phyloP scores from a whole-genome alignment of 2,113 vertebrate species.

The Ceratotherium simum region DNA sequence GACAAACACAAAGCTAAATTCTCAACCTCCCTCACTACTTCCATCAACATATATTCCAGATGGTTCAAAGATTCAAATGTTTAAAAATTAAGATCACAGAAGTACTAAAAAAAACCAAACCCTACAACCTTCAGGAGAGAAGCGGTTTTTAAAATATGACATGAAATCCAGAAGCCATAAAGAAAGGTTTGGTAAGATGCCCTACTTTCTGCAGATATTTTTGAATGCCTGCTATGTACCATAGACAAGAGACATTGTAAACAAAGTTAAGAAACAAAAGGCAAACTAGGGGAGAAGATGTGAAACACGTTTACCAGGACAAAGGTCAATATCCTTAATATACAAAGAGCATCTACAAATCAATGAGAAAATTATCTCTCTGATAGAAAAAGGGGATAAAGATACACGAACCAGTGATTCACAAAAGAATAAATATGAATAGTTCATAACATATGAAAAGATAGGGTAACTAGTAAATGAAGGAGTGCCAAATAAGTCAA shows the following conservation, averaged over 20 bases:
- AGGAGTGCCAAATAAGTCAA: neutral
- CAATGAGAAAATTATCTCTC: constrained; percentile 45
- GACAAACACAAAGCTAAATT: neutral
- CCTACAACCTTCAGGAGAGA: neutral
- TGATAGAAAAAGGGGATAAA: neutral
- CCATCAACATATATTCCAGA: constrained; percentile 1
- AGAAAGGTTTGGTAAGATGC: neutral
- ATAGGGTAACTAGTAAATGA: neutral
- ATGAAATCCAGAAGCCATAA: neutral
- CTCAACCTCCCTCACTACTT: neutral
- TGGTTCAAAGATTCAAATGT: neutral
- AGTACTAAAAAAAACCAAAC: neutral
- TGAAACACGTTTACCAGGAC: neutral
- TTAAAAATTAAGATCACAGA: constrained; percentile 20
- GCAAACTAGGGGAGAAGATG: neutral
- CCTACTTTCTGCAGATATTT: neutral
- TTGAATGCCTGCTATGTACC: neutral
- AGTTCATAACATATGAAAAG: neutral
- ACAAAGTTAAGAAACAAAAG: constrained; percentile 27
- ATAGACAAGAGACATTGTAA: neutral
- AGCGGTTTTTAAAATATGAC: neutral
- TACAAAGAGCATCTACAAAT: constrained; percentile 46
- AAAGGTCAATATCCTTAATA: constrained; percentile 14
- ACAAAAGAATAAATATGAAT: neutral
- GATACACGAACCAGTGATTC: neutral